These are phyloP conservation scores for Cotesia chilonis DNA, from an alignment of 1,140 invertebrate genomes.

Conservation along the genomic window DNA sequence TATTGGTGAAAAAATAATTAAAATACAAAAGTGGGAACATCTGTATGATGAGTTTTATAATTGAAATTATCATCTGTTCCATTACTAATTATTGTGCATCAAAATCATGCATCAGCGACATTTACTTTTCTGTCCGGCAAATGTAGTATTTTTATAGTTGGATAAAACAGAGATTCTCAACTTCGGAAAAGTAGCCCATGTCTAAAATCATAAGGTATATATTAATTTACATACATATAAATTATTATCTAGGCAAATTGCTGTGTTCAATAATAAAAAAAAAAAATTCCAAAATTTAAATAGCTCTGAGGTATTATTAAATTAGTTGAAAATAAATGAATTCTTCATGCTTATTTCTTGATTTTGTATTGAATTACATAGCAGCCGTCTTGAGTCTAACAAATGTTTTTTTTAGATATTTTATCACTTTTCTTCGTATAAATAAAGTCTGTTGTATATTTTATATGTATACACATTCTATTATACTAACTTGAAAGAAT, in stretches of 20 bases:
- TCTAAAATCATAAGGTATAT: neutral
- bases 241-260: no score
- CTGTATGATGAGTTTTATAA: neutral
- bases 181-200: neutral
- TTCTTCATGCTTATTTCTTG: neutral
- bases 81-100: slow-evolving; percentile 15
- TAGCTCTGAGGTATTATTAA: no score
- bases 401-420: slow-evolving; percentile 24
- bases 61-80: neutral
- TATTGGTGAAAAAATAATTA: neutral
- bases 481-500: no score
- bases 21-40: neutral
- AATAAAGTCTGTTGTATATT: neutral
- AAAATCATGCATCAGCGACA: slow-evolving; percentile 16
- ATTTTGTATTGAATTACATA: slow-evolving; percentile 19
- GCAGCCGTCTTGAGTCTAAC: neutral
- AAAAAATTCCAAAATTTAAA: no score
- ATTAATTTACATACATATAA: no score
- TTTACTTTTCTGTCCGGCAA: slow-evolving; percentile 18
- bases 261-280: no score
- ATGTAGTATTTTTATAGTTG: slow-evolving; percentile 28
- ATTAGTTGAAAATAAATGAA: neutral
- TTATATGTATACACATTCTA: no score
- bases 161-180: slow-evolving; percentile 24
- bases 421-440: neutral